phyloP scores from a whole-genome alignment of 1,140 invertebrate genomes.

The Drosophila setifemur region DNA sequence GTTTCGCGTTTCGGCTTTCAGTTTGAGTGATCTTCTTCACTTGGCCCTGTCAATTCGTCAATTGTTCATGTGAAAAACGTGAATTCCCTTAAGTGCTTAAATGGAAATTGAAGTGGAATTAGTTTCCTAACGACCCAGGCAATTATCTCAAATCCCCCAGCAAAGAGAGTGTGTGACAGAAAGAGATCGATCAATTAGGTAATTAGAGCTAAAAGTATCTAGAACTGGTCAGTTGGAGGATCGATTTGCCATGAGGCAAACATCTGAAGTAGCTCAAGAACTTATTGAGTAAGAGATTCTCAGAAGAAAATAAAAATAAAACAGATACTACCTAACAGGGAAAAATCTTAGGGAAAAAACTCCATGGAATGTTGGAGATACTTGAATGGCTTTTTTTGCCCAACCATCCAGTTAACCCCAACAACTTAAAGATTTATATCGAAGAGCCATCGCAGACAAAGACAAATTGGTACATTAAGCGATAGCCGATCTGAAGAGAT shows the following conservation, averaged over 20 bases:
- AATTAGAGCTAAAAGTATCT: slow-evolving; percentile 32
- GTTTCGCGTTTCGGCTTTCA: slow-evolving; percentile 33
- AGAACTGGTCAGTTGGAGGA: not conserved
- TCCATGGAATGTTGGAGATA: not conserved
- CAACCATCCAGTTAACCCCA: slow-evolving; percentile 4
- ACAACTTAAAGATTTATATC: slow-evolving; percentile 52
- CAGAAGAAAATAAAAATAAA: slow-evolving; percentile 24
- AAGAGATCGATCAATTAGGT: slow-evolving; percentile 41
- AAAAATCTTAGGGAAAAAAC: not conserved
- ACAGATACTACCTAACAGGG: not conserved
- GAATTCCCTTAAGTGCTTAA: slow-evolving; percentile 63
- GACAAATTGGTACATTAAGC: slow-evolving; percentile 74
- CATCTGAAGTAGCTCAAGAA: slow-evolving; percentile 24
- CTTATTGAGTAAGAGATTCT: slow-evolving; percentile 21
- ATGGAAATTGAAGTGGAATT: slow-evolving; percentile 76
- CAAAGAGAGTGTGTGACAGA: not conserved
- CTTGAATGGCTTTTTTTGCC: not conserved
- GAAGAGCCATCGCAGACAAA: slow-evolving; percentile 43
- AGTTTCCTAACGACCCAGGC: slow-evolving; percentile 61
- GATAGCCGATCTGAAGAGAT: slow-evolving; percentile 67
- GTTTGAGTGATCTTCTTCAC: slow-evolving; percentile 45
- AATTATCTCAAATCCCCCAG: slow-evolving; percentile 38
- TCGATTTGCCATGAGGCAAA: slow-evolving; percentile 6
- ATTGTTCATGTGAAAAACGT: slow-evolving; percentile 72
- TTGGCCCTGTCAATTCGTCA: slow-evolving; percentile 52